These are phyloP conservation scores for Spizella passerina DNA, from an alignment of 2,797 vertebrate species.

Conservation along the genomic window DNA sequence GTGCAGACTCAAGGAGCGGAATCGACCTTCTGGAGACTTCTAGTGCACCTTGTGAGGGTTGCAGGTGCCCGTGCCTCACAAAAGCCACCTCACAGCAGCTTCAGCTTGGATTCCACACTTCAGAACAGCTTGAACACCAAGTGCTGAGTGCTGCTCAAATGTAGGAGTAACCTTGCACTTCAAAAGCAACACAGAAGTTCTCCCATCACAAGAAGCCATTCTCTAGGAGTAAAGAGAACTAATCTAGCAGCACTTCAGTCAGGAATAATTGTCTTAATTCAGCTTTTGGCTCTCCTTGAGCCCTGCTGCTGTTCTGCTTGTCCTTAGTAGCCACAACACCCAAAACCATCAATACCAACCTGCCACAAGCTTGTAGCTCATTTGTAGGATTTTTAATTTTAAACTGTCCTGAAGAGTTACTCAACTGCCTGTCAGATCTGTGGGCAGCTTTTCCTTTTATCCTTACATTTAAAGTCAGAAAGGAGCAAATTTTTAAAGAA, in stretches of 20 bases:
- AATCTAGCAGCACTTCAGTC: background rate
- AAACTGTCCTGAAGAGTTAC: background rate
- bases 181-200: background rate
- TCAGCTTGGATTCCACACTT: background rate
- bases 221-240: background rate
- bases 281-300: background rate
- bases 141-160: background rate
- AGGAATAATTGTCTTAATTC: background rate
- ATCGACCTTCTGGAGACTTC: background rate
- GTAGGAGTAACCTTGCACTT: background rate
- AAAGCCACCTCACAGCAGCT: background rate
- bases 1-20: constrained; percentile 6
- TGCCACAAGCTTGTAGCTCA: background rate
- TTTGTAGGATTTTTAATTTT: background rate
- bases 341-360: background rate
- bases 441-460: constrained; percentile 18
- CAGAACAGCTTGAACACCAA: background rate
- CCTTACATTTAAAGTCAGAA: background rate
- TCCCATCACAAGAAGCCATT: background rate
- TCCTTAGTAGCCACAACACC: background rate
- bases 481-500: background rate
- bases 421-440: background rate
- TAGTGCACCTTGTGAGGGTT: background rate
- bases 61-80: background rate
- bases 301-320: background rate